Base-by-base conservation (phyloP, 2,888 invertebrate genomes). In the Galeopsomyia nigrocyanea region DNA sequence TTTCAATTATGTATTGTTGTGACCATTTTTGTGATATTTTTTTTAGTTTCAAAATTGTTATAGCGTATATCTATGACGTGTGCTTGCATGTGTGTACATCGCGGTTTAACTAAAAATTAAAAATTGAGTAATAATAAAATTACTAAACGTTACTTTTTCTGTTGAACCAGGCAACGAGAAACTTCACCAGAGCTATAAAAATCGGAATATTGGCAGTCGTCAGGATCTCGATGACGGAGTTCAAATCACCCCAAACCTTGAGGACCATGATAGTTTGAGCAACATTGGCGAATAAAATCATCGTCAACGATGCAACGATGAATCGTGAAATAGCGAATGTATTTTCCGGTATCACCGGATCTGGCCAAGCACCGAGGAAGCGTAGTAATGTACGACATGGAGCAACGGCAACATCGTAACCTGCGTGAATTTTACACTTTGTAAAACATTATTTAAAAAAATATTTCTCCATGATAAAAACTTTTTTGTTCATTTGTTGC, bases 331-430 rank as follows among this genome's bases (percentile, higher is more conserved):
- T 10, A 19, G 47, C 60, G 1, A 68, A 68, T 16, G 26, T 2
- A 56, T 65, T 56, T 46, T 68, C 65, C 13, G 50, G 16, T 73
- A 64, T 26, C 0, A 57, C 39, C 26, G 77, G 78, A 47, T 78
- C 77, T 0, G 79, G 79, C 77, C 78, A 79, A 1, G 75, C 74
- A 7, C 79, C 79, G 0, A 80, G 51, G 7, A 77, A 46, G n/a
- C 74, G 50, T 22, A 80, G 53, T 49, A 78, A 72, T 7, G 73
- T 68, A 0, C 73, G 72, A 60, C 71, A 62, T 13, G 68, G 62
- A 3, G 68, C 71, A 6, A 71, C 56, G 3, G 64, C 68, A 19
- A 61, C n/a, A 57, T 71, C 62, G n/a, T 49, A 71, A 17, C 64
- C 68, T 71, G 14, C 5, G 19, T 62, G 6, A 39, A 47, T 22